phyloP scores from a whole-genome alignment of 2,888 invertebrate genomes.

The Amblyjoppa proteus region DNA sequence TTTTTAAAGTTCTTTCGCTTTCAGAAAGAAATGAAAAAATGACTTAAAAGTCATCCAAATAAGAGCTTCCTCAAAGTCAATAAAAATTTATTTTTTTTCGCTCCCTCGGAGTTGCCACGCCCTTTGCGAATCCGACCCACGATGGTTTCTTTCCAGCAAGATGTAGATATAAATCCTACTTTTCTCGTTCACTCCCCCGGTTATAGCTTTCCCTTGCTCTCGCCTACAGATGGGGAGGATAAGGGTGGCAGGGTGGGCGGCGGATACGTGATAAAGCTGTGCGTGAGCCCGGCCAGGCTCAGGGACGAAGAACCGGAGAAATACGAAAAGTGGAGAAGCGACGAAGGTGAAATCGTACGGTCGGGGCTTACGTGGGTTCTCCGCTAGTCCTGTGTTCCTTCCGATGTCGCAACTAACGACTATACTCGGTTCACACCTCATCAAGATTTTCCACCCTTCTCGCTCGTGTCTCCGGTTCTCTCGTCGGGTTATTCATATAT shows the following conservation, averaged over 20 bases:
- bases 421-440: not conserved
- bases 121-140: not conserved
- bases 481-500: slow-evolving; percentile 5
- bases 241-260: not conserved
- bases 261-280: slow-evolving; percentile 9
- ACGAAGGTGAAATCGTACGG: not conserved
- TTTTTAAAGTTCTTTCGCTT: too few relatives aligned
- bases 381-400: not conserved
- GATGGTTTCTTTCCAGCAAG: not conserved
- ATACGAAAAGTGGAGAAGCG: not conserved
- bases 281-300: not conserved
- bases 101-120: not conserved
- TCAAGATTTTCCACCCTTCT: slow-evolving; percentile 3
- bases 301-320: not conserved
- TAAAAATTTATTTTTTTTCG: not conserved
- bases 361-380: slow-evolving; percentile 5
- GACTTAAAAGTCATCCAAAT: too few relatives aligned
- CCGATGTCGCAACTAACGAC: not conserved
- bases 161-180: slow-evolving; percentile 14
- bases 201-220: slow-evolving; percentile 2
- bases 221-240: not conserved
- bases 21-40: too few relatives aligned
- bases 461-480: not conserved
- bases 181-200: not conserved
- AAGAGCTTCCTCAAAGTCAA: too few relatives aligned